Percentiles rank a stretch among this genome's conserved stretches.
Evolutionary conservation across 2,113 vertebrate species (phyloP).

Genomic region (Sigmodon hispidus): DNA sequence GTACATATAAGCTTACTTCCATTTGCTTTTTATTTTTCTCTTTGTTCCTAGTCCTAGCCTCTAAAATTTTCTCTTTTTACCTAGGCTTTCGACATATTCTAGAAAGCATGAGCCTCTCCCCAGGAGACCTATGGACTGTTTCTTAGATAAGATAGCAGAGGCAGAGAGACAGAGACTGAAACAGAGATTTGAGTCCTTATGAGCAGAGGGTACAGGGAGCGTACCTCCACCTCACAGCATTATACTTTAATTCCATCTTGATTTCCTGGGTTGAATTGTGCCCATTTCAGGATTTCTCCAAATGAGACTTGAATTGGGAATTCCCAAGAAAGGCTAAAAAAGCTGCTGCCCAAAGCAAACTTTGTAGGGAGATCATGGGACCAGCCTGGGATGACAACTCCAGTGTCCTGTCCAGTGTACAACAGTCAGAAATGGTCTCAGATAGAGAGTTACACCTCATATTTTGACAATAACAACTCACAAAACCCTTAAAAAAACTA

Average conservation of each 20-base stretch:
- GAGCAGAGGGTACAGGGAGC: background rate
- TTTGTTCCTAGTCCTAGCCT: slow-evolving; percentile 38
- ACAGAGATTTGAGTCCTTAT: background rate
- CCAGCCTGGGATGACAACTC: too few relatives aligned
- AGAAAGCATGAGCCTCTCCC: slow-evolving; percentile 24
- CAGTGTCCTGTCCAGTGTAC: background rate
- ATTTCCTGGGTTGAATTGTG: background rate
- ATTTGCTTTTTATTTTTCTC: slow-evolving; percentile 58
- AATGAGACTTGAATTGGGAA: slow-evolving; percentile 65
- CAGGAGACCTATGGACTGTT: background rate
- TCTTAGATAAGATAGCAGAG: slow-evolving; percentile 23
- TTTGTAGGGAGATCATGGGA: slow-evolving; percentile 11
- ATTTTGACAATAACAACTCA: slow-evolving; percentile 50
- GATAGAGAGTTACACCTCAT: background rate
- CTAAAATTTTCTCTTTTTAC: slow-evolving; percentile 54
- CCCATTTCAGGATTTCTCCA: slow-evolving; percentile 55
- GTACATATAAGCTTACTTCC: slow-evolving; percentile 29
- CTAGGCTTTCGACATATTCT: slow-evolving; percentile 14
- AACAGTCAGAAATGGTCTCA: slow-evolving; percentile 36
- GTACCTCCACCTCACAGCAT: slow-evolving; percentile 33
- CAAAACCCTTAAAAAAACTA: slow-evolving; percentile 28
- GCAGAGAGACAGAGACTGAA: background rate
- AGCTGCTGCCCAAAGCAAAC: slow-evolving; percentile 37
- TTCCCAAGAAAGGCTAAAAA: slow-evolving; percentile 37
- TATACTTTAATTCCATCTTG: slow-evolving; percentile 7